These are phyloP conservation scores for Tiaroga cobitis DNA, from an alignment of 2,797 vertebrate genomes.

Conservation along the genomic window DNA sequence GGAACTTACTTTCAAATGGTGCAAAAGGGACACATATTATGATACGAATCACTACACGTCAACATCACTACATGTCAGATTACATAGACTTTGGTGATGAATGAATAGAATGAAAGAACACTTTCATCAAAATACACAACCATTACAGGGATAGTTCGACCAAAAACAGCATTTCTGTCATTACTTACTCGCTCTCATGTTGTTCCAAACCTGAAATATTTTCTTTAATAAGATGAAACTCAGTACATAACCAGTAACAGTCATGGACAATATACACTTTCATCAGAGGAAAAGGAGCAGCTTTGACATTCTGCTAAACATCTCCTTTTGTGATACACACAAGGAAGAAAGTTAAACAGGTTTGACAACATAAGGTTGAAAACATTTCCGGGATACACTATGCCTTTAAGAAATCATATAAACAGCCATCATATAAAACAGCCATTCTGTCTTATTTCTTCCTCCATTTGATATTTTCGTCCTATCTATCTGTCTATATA, in stretches of 20 bases:
- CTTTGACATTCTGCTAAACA: slow-evolving; percentile 7
- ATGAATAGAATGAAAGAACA: not conserved
- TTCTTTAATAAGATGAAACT: not conserved
- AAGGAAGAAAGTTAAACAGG: not conserved
- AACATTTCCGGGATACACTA: not conserved
- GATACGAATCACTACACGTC: not conserved
- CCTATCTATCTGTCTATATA: not conserved
- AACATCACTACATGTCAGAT: not conserved
- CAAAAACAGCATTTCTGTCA: not conserved
- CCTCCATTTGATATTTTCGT: not conserved
- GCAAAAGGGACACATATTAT: not conserved
- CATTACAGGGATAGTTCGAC: not conserved
- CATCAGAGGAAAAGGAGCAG: not conserved
- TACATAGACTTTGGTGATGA: not conserved
- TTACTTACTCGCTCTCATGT: not conserved
- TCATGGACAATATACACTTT: not conserved
- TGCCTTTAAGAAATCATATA: not conserved
- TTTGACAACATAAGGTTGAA: not conserved
- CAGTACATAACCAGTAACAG: not conserved
- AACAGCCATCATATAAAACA: not conserved
- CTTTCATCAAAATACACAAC: not conserved
- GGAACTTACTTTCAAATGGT: slow-evolving; percentile 15
- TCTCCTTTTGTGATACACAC: not conserved
- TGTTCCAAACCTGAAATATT: not conserved
- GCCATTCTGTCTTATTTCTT: not conserved